These are phyloP conservation scores for Cataglyphis hispanica DNA, from an alignment of 1,140 invertebrate genomes.

Conservation along the genomic window DNA sequence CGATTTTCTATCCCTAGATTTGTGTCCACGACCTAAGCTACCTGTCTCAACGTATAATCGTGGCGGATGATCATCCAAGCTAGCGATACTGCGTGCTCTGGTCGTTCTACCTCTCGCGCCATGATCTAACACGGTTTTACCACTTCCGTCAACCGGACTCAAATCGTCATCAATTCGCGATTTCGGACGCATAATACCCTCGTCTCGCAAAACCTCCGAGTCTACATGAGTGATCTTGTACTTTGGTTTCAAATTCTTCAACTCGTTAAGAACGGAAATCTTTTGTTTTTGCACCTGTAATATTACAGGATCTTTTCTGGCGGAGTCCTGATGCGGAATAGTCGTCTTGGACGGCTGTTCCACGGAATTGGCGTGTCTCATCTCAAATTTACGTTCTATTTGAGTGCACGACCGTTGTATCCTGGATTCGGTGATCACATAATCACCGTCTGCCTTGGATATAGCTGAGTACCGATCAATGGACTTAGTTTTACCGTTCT, in stretches of 20 bases:
- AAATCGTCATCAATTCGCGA: constrained; percentile 84
- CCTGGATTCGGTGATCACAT: constrained; percentile 80
- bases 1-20: constrained; percentile 74
- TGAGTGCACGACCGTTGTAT: constrained; percentile 83
- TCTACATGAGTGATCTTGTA: constrained; percentile 85
- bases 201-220: constrained; percentile 84
- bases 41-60: constrained; percentile 80
- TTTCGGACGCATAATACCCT: constrained; percentile 85
- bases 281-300: constrained; percentile 85
- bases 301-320: constrained; percentile 81
- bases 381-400: constrained; percentile 83
- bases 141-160: constrained; percentile 80
- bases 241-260: constrained; percentile 84
- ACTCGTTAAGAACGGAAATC: constrained; percentile 82
- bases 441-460: constrained; percentile 74
- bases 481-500: constrained; percentile 75
- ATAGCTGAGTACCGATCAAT: constrained; percentile 81
- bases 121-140: constrained; percentile 65
- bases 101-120: constrained; percentile 72
- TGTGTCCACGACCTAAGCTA: constrained; percentile 81
- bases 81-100: constrained; percentile 81
- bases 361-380: constrained; percentile 76
- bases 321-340: constrained; percentile 77
- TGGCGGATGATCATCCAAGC: constrained; percentile 80
- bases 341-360: constrained; percentile 72